Conservation (phyloP, 2,888 invertebrate genomes). For the Caenorhabditis zanzibari region DNA sequence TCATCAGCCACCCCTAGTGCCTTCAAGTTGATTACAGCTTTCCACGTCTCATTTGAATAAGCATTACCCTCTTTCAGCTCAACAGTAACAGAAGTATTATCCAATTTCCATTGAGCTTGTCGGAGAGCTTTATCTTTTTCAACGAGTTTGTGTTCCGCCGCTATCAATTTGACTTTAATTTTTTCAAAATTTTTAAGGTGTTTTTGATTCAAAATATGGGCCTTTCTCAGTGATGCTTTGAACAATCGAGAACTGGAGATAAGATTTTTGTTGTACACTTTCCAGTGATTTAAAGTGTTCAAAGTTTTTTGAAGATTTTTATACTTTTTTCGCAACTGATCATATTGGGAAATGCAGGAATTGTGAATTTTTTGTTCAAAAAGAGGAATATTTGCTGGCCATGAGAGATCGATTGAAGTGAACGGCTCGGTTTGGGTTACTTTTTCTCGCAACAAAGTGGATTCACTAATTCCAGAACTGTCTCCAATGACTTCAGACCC, state of each 20-base stretch:
- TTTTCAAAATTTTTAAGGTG: not conserved
- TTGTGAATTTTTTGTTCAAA: not conserved
- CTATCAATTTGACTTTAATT: too few species aligned
- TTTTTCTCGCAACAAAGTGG: not conserved
- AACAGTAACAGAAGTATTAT: not conserved
- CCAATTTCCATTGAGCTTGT: not conserved
- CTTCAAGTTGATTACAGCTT: not conserved
- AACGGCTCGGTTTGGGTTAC: not conserved
- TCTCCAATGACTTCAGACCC: not conserved
- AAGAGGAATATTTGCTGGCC: not conserved
- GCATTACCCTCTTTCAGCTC: constrained; percentile 3
- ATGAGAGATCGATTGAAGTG: not conserved
- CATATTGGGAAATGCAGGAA: not conserved
- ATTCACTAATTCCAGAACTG: not conserved
- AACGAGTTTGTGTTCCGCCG: not conserved
- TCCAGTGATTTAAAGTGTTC: not conserved
- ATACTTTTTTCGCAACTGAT: not conserved
- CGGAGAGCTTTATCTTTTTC: not conserved
- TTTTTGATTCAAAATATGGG: not conserved
- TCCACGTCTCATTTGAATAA: not conserved
- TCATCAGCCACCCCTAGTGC: not conserved
- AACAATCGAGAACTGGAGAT: not conserved
- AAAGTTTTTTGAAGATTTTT: not conserved
- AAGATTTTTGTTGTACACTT: not conserved
- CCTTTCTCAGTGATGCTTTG: not conserved